Evolutionary conservation across 1,140 invertebrate species (phyloP), one percentile per base, ranked within the genome.

Genomic region (Danaus melanippus): DNA sequence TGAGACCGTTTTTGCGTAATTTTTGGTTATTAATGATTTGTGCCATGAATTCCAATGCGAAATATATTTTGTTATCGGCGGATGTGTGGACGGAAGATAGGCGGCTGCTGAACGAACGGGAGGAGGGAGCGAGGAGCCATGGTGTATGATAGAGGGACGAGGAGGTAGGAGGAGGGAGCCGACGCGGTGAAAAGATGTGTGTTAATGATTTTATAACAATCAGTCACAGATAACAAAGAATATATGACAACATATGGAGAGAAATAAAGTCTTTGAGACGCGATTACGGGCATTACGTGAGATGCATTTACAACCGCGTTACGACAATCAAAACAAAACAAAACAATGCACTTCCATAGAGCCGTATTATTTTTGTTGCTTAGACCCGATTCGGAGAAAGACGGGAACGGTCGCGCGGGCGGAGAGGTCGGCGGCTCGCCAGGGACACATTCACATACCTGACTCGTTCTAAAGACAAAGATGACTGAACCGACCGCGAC

Each of bases 301-400:
- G 2, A 32, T 32, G 21, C 21, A 32, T 32, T 32, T 32, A 32
- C 21, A 32, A 32, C 21, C 21, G 21, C 21, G 6, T 32, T 32
- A 32, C 21, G 70, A 67, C 69, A 66, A 69, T 11, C 12, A 48
- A 58, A 52, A 58, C 45, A 62, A 58, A 51, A 58, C 49, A 50
- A 50, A 50, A 48, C 21, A 1, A 50, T 41, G 74, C 71, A 71
- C 75, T 80, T 80, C 76, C 74, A 75, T 66, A 83, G 76, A 84
- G 71, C 58, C 60, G 60, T 66, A 73, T 81, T 83, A 83, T 85
- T 85, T 83, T 83, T 74, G 79, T 83, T 83, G 75, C 67, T 70
- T 76, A 76, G 79, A 73, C 74, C 78, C 75, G 71, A 70, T 85
- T 85, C 78, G 72, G 73, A 83, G 80, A 82, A 79, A 73, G 72